Conservation (phyloP, 2,797 vertebrate genomes). For the Pantherophis vulpinus region DNA sequence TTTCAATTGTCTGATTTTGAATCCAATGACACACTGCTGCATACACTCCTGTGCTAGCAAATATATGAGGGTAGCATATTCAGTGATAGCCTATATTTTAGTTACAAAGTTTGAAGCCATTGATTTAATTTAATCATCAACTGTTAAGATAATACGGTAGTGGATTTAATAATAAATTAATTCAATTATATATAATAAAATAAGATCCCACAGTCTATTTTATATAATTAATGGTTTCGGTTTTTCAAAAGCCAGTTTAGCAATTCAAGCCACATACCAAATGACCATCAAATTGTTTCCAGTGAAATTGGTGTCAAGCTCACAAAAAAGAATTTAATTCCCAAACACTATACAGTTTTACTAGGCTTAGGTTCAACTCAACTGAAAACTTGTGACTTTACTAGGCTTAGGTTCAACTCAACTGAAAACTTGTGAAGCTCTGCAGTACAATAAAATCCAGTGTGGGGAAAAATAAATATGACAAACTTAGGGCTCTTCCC, state of each 20-base stretch:
- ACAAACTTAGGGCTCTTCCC: neutral
- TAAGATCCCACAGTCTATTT: neutral
- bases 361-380: neutral
- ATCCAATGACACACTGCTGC: neutral
- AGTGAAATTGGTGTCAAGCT: neutral
- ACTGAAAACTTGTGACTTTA: neutral
- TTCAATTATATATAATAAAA: neutral
- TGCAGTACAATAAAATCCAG: neutral
- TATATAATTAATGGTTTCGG: neutral
- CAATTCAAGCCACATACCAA: neutral
- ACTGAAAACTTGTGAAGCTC: neutral
- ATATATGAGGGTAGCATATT: neutral
- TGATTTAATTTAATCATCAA: neutral
- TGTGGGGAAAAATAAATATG: neutral
- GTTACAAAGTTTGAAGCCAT: neutral
- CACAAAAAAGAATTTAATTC: neutral
- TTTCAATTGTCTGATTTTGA: neutral
- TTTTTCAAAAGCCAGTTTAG: neutral
- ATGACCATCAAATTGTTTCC: neutral
- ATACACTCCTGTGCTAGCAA: neutral
- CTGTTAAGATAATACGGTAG: neutral
- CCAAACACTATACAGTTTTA: neutral
- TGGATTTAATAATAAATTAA: neutral
- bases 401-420: neutral
- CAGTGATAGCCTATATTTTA: neutral